Conservation (phyloP, 2,888 invertebrate species). For the Stenotaenia linearis region DNA sequence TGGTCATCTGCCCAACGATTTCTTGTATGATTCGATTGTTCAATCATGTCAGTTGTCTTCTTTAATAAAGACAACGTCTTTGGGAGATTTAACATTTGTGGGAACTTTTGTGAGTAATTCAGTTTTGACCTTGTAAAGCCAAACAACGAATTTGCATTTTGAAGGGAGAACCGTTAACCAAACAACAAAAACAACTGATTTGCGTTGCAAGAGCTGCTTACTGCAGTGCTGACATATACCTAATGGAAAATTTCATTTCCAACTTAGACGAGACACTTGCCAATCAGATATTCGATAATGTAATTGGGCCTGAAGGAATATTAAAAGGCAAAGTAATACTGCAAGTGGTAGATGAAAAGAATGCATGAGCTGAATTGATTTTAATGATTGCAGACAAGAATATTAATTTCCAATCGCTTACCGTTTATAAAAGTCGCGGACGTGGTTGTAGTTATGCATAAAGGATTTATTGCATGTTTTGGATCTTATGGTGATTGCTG, state of each 20-base stretch:
- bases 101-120: background rate
- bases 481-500: background rate
- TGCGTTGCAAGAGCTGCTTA: slow-evolving; percentile 14
- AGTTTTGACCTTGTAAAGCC: background rate
- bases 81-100: background rate
- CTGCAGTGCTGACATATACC: background rate
- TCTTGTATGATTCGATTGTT: background rate
- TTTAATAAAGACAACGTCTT: background rate
- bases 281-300: background rate
- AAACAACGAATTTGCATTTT: background rate
- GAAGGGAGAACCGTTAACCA: background rate
- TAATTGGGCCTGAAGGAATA: background rate
- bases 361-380: background rate
- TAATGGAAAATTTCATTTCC: background rate
- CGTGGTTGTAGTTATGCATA: background rate
- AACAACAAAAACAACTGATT: background rate
- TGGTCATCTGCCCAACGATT: background rate
- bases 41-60: background rate
- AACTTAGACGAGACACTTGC: background rate
- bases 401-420: background rate
- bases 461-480: background rate
- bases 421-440: background rate
- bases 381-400: background rate
- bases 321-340: background rate
- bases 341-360: background rate